A percentile compares a stretch with the other conserved stretches of the same genome.
phyloP scores from a whole-genome alignment of 2,888 invertebrate species.

The Mactromeris polynyma region DNA sequence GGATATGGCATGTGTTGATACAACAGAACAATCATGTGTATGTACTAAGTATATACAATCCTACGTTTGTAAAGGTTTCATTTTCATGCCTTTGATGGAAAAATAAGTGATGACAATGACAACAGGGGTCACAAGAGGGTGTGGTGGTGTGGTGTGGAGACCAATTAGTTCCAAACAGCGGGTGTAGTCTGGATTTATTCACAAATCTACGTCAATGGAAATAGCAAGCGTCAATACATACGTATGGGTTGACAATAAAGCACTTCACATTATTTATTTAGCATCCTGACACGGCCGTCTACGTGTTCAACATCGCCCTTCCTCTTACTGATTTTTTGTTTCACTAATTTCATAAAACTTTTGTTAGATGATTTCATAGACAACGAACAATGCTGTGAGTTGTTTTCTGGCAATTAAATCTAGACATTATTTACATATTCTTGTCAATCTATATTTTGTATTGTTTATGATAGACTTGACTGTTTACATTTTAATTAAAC shows the following conservation, averaged over 20 bases:
- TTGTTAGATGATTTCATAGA: too few species aligned
- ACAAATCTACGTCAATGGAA: not conserved
- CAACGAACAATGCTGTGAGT: too few species aligned
- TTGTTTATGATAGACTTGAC: not conserved
- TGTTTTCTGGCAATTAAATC: too few species aligned
- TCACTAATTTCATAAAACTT: not conserved
- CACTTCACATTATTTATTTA: not conserved
- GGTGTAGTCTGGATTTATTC: not conserved
- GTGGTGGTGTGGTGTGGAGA: not conserved
- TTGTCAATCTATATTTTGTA: not conserved
- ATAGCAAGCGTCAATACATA: not conserved
- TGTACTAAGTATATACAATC: not conserved
- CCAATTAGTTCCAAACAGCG: not conserved
- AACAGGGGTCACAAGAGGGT: not conserved
- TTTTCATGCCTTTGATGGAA: not conserved
- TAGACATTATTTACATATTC: not conserved
- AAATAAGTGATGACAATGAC: not conserved
- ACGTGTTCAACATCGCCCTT: not conserved
- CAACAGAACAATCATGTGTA: not conserved
- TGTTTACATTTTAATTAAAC: conserved; percentile 5
- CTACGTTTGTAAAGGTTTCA: not conserved
- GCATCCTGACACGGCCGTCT: not conserved
- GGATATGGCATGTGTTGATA: not conserved
- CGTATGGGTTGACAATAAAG: not conserved
- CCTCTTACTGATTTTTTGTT: not conserved